Evolutionary conservation across 1,140 invertebrate genomes (phyloP).

Genomic region (Drosophila tsacasi): DNA sequence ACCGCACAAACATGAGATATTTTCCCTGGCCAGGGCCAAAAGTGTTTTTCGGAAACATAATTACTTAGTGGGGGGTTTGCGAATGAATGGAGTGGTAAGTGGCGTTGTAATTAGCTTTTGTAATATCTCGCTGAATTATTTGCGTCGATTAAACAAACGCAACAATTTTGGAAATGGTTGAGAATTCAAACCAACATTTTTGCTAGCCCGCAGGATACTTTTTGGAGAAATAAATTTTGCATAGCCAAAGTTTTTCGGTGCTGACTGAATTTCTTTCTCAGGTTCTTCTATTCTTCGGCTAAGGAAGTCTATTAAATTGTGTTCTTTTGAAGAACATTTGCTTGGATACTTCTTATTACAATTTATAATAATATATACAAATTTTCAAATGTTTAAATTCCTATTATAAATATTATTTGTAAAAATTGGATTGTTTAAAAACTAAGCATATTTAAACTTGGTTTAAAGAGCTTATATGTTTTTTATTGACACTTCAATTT

Average conservation of each 20-base stretch:
- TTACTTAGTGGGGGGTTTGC: conserved; percentile 29
- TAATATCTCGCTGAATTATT: conserved; percentile 69
- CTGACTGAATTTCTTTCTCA: not conserved
- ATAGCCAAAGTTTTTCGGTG: not conserved
- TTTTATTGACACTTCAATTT: too few relatives aligned
- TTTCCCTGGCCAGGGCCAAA: conserved; percentile 22
- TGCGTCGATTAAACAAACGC: conserved; percentile 37
- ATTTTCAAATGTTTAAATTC: not conserved
- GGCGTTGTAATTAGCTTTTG: conserved; percentile 67
- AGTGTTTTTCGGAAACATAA: conserved; percentile 50
- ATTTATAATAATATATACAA: not conserved
- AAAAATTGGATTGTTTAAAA: too few relatives aligned
- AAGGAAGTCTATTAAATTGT: not conserved
- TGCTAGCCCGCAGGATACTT: conserved; percentile 38
- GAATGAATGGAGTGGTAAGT: conserved; percentile 23
- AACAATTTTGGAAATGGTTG: not conserved
- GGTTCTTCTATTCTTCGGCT: not conserved
- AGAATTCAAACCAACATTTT: not conserved
- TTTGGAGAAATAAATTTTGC: not conserved
- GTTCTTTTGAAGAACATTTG: not conserved
- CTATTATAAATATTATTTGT: not conserved
- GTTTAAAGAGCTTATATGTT: too few relatives aligned
- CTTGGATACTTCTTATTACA: too few relatives aligned
- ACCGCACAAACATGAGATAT: conserved; percentile 47
- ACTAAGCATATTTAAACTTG: too few relatives aligned